Evolutionary conservation across 1,140 invertebrate genomes (phyloP).

Genomic region (Drosophila sturtevanti): DNA sequence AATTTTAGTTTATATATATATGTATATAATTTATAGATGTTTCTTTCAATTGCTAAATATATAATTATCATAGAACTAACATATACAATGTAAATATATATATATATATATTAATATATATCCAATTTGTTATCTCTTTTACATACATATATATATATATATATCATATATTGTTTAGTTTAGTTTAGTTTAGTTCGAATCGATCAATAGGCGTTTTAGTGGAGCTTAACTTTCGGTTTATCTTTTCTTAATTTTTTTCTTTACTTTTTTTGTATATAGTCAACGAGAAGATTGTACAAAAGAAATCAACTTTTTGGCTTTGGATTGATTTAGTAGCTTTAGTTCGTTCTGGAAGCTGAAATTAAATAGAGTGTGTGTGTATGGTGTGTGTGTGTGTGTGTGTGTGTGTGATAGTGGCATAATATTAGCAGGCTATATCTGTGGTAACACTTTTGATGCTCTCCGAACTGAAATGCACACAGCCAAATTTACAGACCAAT

Average conservation of each 20-base stretch:
- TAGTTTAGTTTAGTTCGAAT: constrained; percentile 50
- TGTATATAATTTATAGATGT: constrained; percentile 62
- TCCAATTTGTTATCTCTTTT: constrained; percentile 18
- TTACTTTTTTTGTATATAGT: neutral
- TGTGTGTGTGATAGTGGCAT: neutral
- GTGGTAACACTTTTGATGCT: constrained; percentile 84
- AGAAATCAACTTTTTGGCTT: constrained; percentile 5
- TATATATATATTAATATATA: constrained; percentile 34
- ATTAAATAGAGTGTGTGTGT: neutral
- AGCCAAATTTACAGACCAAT: constrained; percentile 91
- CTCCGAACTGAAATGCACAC: constrained; percentile 90
- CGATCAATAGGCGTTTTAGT: constrained; percentile 42
- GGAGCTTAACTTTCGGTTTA: constrained; percentile 45
- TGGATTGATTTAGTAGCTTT: constrained; percentile 2
- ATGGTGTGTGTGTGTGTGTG: neutral
- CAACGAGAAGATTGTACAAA: neutral
- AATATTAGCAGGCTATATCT: constrained; percentile 81
- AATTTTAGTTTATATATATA: constrained; percentile 53
- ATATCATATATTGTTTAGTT: constrained; percentile 41
- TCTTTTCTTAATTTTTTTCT: constrained; percentile 18
- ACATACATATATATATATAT: constrained; percentile 51
- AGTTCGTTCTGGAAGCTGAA: neutral
- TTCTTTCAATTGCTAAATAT: constrained; percentile 71
- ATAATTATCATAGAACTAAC: constrained; percentile 66
- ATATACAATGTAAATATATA: constrained; percentile 64